A percentile compares a stretch with the other conserved stretches of the same genome.
phyloP scores from a whole-genome alignment of 2,113 vertebrate genomes.

The Dolichotis patagonum region DNA sequence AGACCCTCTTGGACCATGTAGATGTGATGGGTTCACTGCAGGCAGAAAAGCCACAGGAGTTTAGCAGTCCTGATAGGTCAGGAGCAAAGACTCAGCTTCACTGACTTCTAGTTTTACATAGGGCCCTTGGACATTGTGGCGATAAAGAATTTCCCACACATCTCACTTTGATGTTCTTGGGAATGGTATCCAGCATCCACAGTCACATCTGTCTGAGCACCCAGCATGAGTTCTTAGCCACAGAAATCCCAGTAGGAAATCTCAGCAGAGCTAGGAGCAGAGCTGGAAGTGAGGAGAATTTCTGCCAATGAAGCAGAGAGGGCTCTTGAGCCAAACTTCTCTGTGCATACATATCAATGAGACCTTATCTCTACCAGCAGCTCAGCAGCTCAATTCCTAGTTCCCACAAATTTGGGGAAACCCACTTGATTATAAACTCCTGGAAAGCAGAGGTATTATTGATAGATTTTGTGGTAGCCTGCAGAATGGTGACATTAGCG shows the following conservation, averaged over 20 bases:
- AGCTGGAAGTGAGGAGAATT: background rate
- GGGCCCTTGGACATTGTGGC: no score
- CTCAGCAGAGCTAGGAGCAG: background rate
- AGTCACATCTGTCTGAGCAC: rapidly evolving
- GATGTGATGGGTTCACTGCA: background rate
- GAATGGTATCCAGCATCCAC: background rate
- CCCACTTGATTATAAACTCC: background rate
- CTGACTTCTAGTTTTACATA: background rate
- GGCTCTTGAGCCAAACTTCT: background rate
- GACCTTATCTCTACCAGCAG: background rate
- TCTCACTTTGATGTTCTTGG: background rate
- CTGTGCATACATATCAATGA: rapidly evolving
- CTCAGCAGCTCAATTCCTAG: background rate
- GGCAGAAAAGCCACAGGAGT: background rate
- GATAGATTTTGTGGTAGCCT: background rate
- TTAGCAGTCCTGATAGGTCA: background rate
- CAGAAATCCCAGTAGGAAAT: background rate
- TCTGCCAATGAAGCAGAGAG: background rate
- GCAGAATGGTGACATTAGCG: background rate
- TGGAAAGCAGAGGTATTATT: background rate
- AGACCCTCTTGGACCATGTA: rapidly evolving
- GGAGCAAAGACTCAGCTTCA: background rate
- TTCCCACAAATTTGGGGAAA: background rate
- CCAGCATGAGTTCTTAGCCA: background rate
- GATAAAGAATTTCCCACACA: rapidly evolving